Conservation (phyloP, 2,797 vertebrate genomes). For the Gallinago nigripennis region DNA sequence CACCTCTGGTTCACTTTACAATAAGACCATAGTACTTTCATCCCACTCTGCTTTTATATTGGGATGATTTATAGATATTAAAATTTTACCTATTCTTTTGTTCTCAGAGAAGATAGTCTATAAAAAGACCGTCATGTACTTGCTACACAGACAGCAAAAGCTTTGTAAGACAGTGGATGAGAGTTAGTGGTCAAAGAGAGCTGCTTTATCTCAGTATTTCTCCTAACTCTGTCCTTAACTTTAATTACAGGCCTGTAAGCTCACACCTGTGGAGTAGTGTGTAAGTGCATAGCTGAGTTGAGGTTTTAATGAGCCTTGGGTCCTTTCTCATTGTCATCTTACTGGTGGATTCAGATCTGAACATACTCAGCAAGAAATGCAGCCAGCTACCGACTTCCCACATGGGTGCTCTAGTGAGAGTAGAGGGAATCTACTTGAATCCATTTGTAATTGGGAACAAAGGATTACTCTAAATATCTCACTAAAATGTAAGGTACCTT, state of each 20-base stretch:
- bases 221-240: background rate
- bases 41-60: conserved; percentile 20
- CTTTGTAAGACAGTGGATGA: background rate
- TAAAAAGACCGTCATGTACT: background rate
- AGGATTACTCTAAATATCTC: background rate
- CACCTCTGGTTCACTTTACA: background rate
- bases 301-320: background rate
- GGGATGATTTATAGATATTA: conserved; percentile 1
- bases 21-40: background rate
- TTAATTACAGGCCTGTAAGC: background rate
- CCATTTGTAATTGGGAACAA: background rate
- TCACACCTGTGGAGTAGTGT: background rate
- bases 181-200: background rate
- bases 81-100: background rate
- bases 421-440: background rate
- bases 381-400: background rate
- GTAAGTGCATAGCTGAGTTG: background rate
- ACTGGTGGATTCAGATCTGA: background rate
- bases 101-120: background rate
- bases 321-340: background rate
- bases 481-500: background rate
- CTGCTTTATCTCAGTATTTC: background rate
- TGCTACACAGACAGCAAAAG: background rate
- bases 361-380: background rate
- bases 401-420: background rate